Evolutionary conservation across 23 tunicate genomes (phyloP).

Genomic region (Styela clava): DNA sequence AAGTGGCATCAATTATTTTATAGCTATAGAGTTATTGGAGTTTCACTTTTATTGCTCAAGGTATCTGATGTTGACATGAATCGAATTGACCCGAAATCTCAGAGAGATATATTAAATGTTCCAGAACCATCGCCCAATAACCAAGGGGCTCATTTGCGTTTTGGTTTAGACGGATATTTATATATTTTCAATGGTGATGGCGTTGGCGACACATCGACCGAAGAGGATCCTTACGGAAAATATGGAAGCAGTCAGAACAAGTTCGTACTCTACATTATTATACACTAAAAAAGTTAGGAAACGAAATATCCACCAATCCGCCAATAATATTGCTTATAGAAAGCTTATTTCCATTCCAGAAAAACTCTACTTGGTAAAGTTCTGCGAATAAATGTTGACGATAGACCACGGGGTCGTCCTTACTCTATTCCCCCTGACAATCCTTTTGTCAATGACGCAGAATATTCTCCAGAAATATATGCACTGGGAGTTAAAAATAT

Average conservation of each 20-base stretch:
- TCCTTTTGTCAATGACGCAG: constrained; percentile 43
- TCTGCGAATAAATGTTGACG: constrained; percentile 71
- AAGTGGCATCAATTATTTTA: too few relatives aligned
- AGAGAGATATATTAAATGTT: constrained; percentile 42
- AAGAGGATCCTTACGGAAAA: constrained; percentile 56
- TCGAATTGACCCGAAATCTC: constrained; percentile 27
- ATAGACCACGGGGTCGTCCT: constrained; percentile 16
- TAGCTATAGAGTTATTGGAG: too few relatives aligned
- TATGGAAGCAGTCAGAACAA: constrained; percentile 57
- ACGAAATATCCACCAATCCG: too few relatives aligned
- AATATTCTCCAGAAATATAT: constrained; percentile 41
- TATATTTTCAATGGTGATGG: constrained; percentile 57
- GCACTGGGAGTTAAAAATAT: constrained; percentile 82
- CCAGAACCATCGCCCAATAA: constrained; percentile 55
- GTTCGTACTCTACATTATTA: constrained; percentile 34
- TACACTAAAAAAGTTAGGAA: too few relatives aligned
- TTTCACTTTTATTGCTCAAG: constrained; percentile 7
- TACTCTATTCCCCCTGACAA: constrained; percentile 64
- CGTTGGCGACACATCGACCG: constrained; percentile 65
- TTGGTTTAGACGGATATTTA: constrained; percentile 43
- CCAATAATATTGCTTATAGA: too few relatives aligned
- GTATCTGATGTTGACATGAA: constrained; percentile 44
- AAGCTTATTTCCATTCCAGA: too few relatives aligned
- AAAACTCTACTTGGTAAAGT: constrained; percentile 68
- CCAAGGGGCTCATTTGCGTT: constrained; percentile 73